These are phyloP conservation scores for Papilio aristodemus DNA, from an alignment of 1,140 invertebrate species.

Conservation along the genomic window DNA sequence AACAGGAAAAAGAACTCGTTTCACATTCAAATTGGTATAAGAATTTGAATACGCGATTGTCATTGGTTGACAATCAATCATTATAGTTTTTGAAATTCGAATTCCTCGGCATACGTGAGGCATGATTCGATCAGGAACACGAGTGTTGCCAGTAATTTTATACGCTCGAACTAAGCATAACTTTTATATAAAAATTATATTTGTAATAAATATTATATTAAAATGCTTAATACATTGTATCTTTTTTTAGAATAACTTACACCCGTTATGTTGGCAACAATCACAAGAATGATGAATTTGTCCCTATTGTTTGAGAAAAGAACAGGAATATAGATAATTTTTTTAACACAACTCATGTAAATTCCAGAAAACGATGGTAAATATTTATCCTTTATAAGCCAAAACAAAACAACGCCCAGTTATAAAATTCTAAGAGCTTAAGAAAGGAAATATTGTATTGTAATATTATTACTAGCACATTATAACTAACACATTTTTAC, in stretches of 20 bases:
- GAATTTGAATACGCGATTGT: conserved; percentile 79
- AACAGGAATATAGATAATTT: too few species aligned
- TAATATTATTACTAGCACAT: neutral
- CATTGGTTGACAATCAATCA: conserved; percentile 80
- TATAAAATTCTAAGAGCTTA: too few species aligned
- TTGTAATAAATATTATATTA: neutral
- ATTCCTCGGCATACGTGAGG: conserved; percentile 69
- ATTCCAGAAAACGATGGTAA: too few species aligned
- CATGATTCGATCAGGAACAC: conserved; percentile 67
- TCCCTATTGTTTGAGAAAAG: too few species aligned
- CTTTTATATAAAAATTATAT: neutral
- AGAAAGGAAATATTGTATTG: too few species aligned
- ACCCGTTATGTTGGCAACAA: too few species aligned
- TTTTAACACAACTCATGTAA: too few species aligned
- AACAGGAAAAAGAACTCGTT: conserved; percentile 76
- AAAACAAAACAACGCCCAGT: too few species aligned
- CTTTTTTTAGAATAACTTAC: too few species aligned
- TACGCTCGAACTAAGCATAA: conserved; percentile 6
- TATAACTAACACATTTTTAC: conserved; percentile 34
- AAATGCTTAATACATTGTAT: neutral
- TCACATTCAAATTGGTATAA: conserved; percentile 75
- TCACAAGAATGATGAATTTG: too few species aligned
- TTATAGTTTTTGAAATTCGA: conserved; percentile 78
- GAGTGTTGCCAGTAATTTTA: conserved; percentile 49
- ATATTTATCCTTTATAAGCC: too few species aligned